A percentile compares a stretch with the other conserved stretches of the same genome.
Conservation (phyloP, 2,888 invertebrate genomes). For the Tupiocoris notatus region DNA sequence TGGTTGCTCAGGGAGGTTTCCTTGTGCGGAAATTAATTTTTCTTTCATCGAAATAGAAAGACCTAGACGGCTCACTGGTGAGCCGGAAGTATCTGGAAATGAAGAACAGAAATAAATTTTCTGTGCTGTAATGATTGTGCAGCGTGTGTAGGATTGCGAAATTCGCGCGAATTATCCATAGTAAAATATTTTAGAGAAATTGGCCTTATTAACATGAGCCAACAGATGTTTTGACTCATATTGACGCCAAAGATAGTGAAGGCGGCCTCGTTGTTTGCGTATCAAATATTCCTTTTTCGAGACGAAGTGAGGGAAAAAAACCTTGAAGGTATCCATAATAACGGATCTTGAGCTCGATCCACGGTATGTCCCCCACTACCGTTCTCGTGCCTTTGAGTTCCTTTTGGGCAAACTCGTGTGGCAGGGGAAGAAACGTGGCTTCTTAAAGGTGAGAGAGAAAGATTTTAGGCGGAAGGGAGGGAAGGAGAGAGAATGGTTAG, state of each 20-base stretch:
- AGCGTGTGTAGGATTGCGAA: too few relatives aligned
- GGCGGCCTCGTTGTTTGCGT: neutral
- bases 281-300: constrained; percentile 30
- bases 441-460: too few relatives aligned
- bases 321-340: constrained; percentile 25
- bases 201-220: too few relatives aligned
- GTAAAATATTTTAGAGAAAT: too few relatives aligned
- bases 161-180: too few relatives aligned
- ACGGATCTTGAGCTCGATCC: neutral
- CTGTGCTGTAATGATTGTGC: too few relatives aligned
- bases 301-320: neutral
- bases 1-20: neutral
- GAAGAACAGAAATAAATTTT: too few relatives aligned
- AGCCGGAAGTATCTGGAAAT: too few relatives aligned
- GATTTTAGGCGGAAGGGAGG: too few relatives aligned
- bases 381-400: neutral
- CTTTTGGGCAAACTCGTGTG: too few relatives aligned
- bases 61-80: neutral
- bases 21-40: neutral
- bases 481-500: neutral
- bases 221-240: neutral
- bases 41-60: neutral
- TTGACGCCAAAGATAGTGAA: neutral
- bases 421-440: neutral
- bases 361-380: neutral